A percentile compares a stretch with the other conserved stretches of the same genome.
phyloP scores from a whole-genome alignment of 2,888 invertebrate genomes.

The Thecophora atra region DNA sequence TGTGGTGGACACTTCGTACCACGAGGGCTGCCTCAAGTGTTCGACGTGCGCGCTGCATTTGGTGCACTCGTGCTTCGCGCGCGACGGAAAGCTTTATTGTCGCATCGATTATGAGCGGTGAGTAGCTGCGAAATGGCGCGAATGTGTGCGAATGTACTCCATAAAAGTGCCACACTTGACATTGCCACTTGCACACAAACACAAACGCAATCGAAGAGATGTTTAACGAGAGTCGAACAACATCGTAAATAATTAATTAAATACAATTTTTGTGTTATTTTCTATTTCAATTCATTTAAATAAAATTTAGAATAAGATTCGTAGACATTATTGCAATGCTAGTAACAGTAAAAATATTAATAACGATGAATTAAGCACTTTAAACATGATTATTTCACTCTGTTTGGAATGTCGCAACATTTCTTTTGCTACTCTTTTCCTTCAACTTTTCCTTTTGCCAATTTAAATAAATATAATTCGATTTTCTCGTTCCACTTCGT shows the following conservation, averaged over 20 bases:
- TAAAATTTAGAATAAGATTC: neutral
- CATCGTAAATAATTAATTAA: too few relatives aligned
- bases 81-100: conserved; percentile 80
- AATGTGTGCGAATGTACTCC: too few relatives aligned
- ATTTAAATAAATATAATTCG: too few relatives aligned
- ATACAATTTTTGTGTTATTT: too few relatives aligned
- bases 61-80: conserved; percentile 78
- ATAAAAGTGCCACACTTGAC: neutral
- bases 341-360: neutral
- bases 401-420: too few relatives aligned
- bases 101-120: conserved; percentile 83
- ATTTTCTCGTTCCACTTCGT: too few relatives aligned
- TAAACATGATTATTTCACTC: neutral
- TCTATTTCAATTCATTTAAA: neutral
- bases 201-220: too few relatives aligned
- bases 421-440: neutral
- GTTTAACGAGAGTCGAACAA: too few relatives aligned
- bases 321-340: neutral
- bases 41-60: conserved; percentile 76
- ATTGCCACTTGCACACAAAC: neutral
- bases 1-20: conserved; percentile 78
- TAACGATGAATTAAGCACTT: neutral
- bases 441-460: neutral
- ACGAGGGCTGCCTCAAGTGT: conserved; percentile 81
- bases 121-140: conserved; percentile 50